Evolutionary conservation across 2,888 invertebrate genomes (phyloP), one percentile per base, ranked within the genome.

Genomic region (Cecidostiba fungosa): DNA sequence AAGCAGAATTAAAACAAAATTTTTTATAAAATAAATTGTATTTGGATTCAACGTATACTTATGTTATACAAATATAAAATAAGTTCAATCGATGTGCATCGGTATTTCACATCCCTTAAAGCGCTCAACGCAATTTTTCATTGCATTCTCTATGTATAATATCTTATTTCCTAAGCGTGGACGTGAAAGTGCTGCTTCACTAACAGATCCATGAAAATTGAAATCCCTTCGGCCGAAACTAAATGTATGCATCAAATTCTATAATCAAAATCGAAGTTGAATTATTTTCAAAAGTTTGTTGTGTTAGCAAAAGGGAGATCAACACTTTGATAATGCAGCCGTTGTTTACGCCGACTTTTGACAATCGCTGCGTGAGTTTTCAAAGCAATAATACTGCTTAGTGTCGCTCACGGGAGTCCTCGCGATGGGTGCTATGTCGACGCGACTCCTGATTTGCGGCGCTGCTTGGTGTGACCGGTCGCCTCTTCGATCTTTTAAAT

Each of bases 401-500:
- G 80, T 93, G 93, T 87, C 96, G 94, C 91, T 96, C 96, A 59
- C 96, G 94, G 88, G 96, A 96, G 90, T 96, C 96, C 90, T 96
- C 96, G 80, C 96, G 94, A 89, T 95, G 95, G 32, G 95, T 93
- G 87, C 95, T 95, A 89, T 96, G 96, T 77, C 95, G 92, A 1
- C 96, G 94, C 0, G 96, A 95, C 85, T 95, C 95, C 72, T 95
- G 95, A 26, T 72, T 84, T 26, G 23, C 80, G 4, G 29, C 59
- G 43, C 74, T 93, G 80, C 94, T 94, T 0, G 94, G 94, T 2
- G 94, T 94, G 4, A 96, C 94, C 47, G 96, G 94, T 54, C 96
- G 95, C 89, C 96, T 96, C 88, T 97, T 95, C 73, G 96, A 97
- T 82, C 97, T 94, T 90, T 97, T 97, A 91, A 98, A 97, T 94